Evolutionary conservation across 2,797 vertebrate genomes (phyloP).

Genomic region (Sebastes elongatus): DNA sequence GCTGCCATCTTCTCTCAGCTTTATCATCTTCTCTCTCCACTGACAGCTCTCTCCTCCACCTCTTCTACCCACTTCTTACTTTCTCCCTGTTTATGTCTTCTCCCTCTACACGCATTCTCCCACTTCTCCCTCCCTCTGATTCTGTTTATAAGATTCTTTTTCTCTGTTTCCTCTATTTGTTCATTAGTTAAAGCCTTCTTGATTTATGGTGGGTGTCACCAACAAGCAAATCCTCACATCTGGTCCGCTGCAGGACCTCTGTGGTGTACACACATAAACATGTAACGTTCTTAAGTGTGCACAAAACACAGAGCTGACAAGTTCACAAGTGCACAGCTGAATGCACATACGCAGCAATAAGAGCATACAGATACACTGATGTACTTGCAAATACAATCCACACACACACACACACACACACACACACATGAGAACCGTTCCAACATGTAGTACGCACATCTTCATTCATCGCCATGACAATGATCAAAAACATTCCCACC

Average conservation of each 20-base stretch:
- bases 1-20: background rate
- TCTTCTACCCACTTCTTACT: background rate
- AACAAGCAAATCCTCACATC: slow-evolving; percentile 59
- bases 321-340: slow-evolving; percentile 25
- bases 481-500: slow-evolving; percentile 66
- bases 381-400: background rate
- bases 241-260: slow-evolving; percentile 43
- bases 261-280: background rate
- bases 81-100: background rate
- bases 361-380: slow-evolving; percentile 1
- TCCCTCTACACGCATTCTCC: background rate
- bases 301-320: slow-evolving; percentile 1
- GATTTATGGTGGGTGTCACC: slow-evolving; percentile 64
- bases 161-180: slow-evolving; percentile 34
- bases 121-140: background rate
- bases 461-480: slow-evolving; percentile 58
- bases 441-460: slow-evolving; percentile 27
- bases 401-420: background rate
- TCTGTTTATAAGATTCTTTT: slow-evolving; percentile 17
- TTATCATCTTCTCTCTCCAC: background rate
- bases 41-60: background rate
- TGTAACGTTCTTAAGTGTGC: background rate
- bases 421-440: background rate
- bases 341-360: slow-evolving; percentile 10
- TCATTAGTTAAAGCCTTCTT: slow-evolving; percentile 44